Conservation (phyloP, 37 sponge, comb jelly and placozoan genomes). For the Eunapius fragilis region DNA sequence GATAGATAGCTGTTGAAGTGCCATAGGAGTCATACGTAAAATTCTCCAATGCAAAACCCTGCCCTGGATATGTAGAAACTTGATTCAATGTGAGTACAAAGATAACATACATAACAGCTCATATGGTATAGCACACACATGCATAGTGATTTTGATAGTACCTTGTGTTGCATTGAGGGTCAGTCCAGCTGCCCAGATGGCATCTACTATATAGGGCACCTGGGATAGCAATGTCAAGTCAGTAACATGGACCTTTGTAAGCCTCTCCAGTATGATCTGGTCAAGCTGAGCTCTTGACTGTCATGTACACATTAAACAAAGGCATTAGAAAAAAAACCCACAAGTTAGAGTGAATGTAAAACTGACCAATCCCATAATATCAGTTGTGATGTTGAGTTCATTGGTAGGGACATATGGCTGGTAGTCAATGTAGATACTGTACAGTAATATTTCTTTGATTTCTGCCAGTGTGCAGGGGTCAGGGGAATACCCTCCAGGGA, state of each 20-base stretch:
- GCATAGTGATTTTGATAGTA: background rate
- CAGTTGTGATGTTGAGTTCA: constrained; percentile 2
- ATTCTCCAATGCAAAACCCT: background rate
- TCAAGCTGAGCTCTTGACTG: constrained; percentile 13
- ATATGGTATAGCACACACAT: background rate
- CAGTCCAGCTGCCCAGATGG: constrained; percentile 60
- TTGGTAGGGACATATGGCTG: constrained; percentile 23
- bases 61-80: background rate
- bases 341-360: background rate
- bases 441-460: constrained; percentile 18
- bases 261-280: background rate
- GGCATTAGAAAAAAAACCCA: background rate
- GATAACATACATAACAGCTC: background rate
- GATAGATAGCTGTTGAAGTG: background rate
- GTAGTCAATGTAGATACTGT: constrained; percentile 50
- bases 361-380: constrained; percentile 12
- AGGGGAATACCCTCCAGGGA: constrained; percentile 6
- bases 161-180: constrained; percentile 39
- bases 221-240: background rate
- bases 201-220: constrained; percentile 51
- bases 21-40: background rate
- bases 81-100: no score
- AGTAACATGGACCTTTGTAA: background rate
- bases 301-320: background rate
- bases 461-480: constrained; percentile 3